A percentile compares a stretch with the other conserved stretches of the same genome.
Evolutionary conservation across 2,113 vertebrate genomes (phyloP).

Genomic region (Balaenoptera acutorostrata): DNA sequence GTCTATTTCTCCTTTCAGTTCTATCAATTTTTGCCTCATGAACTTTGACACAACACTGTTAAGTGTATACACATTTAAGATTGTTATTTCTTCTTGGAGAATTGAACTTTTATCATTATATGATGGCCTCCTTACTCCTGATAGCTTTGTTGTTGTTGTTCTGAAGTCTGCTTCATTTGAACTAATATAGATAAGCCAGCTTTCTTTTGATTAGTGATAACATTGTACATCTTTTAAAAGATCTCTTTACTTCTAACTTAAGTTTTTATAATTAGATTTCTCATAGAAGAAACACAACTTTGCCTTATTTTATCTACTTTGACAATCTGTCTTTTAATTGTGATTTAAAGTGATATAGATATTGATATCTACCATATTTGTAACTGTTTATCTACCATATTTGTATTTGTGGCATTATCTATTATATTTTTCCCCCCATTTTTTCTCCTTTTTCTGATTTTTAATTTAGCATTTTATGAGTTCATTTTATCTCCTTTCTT

Average conservation of each 20-base stretch:
- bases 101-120: background rate
- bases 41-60: background rate
- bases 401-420: background rate
- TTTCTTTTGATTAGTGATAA: background rate
- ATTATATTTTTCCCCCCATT: background rate
- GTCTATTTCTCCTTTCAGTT: background rate
- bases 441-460: background rate
- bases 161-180: background rate
- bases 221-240: background rate
- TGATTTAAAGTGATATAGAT: background rate
- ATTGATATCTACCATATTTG: background rate
- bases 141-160: background rate
- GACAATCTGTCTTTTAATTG: background rate
- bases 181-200: background rate
- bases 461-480: background rate
- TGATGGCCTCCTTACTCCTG: background rate
- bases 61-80: background rate
- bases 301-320: background rate
- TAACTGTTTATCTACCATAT: background rate
- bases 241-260: background rate
- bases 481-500: background rate
- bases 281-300: background rate
- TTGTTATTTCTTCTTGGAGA: background rate
- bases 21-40: background rate
- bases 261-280: background rate